A percentile compares a stretch with the other conserved stretches of the same genome.
Evolutionary conservation across 2,797 vertebrate species (phyloP).

Genomic region (Coranthus polyacanthus): DNA sequence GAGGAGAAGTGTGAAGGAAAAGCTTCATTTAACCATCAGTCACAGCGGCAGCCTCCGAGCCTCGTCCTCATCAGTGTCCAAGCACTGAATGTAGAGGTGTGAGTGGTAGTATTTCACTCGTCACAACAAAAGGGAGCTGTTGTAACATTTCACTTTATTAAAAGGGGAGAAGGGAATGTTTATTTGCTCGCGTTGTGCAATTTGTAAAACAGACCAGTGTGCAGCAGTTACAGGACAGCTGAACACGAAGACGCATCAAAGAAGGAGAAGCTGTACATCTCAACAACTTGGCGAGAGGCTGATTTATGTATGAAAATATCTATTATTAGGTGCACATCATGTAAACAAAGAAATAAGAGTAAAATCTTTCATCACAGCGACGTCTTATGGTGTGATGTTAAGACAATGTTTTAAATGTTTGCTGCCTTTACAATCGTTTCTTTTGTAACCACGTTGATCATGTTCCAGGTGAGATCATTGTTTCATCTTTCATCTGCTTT

Average conservation of each 20-base stretch:
- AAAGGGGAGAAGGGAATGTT: neutral
- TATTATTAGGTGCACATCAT: too few relatives aligned
- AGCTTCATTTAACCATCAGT: neutral
- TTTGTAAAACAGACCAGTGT: too few relatives aligned
- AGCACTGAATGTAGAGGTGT: neutral
- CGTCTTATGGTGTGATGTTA: too few relatives aligned
- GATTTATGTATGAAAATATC: constrained; percentile 9
- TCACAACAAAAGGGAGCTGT: constrained; percentile 8
- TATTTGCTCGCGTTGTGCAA: too few relatives aligned
- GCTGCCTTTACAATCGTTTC: neutral
- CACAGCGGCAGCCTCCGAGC: constrained; percentile 9
- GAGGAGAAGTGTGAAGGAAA: neutral
- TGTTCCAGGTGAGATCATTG: neutral
- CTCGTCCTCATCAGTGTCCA: neutral
- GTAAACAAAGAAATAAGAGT: neutral
- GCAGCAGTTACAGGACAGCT: neutral
- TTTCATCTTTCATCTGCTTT: neutral
- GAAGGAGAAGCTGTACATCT: neutral
- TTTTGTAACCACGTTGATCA: neutral
- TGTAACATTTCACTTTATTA: neutral
- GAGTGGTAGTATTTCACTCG: neutral
- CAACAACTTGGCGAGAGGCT: neutral
- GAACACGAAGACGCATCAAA: constrained; percentile 3
- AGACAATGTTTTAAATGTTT: too few relatives aligned
- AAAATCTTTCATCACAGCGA: too few relatives aligned